Evolutionary conservation across 2,888 invertebrate genomes (phyloP).

Genomic region (Diogma glabrata): DNA sequence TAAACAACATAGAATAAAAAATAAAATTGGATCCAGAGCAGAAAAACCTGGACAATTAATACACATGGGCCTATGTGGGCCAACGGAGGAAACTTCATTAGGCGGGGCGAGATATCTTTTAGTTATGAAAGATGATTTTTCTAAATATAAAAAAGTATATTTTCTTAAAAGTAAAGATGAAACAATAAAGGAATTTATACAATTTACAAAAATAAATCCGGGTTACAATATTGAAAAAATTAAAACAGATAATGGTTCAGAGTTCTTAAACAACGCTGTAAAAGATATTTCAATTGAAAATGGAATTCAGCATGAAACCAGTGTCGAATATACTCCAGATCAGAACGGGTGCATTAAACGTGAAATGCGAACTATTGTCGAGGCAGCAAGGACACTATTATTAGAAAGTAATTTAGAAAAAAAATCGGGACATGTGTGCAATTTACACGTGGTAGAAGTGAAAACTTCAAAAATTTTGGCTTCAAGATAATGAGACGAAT

Average conservation of each 20-base stretch:
- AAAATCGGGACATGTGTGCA: too few species aligned
- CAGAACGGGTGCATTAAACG: constrained; percentile 4
- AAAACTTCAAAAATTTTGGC: too few species aligned
- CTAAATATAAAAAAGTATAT: too few species aligned
- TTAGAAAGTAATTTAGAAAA: constrained; percentile 16
- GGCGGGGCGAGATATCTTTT: neutral
- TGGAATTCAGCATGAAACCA: constrained; percentile 10
- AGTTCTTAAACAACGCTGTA: constrained; percentile 4
- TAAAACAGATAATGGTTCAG: constrained; percentile 10
- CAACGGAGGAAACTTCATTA: constrained; percentile 8
- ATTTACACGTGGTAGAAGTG: too few species aligned
- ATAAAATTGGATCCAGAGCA: neutral
- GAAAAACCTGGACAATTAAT: constrained; percentile 2
- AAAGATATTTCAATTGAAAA: neutral
- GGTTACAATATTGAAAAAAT: neutral
- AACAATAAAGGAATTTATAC: too few species aligned
- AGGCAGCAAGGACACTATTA: constrained; percentile 9
- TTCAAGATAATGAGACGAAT: too few species aligned
- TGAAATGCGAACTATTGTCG: constrained; percentile 10
- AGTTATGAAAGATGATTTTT: constrained; percentile 4
- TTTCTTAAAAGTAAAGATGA: too few species aligned
- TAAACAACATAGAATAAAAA: constrained; percentile 2
- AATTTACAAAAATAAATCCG: neutral
- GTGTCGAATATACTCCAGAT: neutral
- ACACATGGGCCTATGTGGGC: neutral